Base-by-base conservation (phyloP, 2,113 vertebrate species). In the Hippolais icterina region DNA sequence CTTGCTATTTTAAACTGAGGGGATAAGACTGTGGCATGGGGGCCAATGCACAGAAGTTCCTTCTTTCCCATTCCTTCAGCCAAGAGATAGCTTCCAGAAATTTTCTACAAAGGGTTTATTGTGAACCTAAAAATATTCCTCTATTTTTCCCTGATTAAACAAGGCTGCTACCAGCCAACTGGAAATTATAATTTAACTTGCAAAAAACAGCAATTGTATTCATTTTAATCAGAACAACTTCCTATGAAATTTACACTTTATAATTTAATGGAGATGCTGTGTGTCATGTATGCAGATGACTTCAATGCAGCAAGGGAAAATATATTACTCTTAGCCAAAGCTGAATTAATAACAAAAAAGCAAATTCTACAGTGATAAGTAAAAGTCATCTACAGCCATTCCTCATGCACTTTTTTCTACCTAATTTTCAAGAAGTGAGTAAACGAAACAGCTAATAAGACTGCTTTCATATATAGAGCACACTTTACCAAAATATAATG, bases 21-120 rank as follows among this genome's bases (percentile, higher is more conserved):
- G 19, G 16, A 27, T 52, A 33, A 61, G 33, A 29, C 31, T 64
- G 20, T 0, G 0, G 12, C 42, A 39, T 7, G 12, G 52, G n/a
- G 76, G 10, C 19, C 71, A 22, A 24, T 29, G 60, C 23, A 53
- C 6, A 74, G n/a, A 35, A 66, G 33, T 13, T 71, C 53, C 15
- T 75, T 60, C 14, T 56, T 42, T 81, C 50, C 22, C 22, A 31
- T n/a, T 63, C 53, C 28, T 64, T 59, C 42, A 60, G 46, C 17
- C 1, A 4, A n/a, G 12, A 33, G 22, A 7, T 11, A 31, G 20
- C 18, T 12, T 29, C 64, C 31, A 64, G 27, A 78, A 64, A 87
- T 44, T 37, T 84, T 71, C 61, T 60, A 56, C 11, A 47, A 53
- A 76, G 20, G 24, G 5, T 33, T 54, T 33, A 35, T 13, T 57